Evolutionary conservation across 1,140 invertebrate genomes (phyloP).

Genomic region (Scaptomyza montana): DNA sequence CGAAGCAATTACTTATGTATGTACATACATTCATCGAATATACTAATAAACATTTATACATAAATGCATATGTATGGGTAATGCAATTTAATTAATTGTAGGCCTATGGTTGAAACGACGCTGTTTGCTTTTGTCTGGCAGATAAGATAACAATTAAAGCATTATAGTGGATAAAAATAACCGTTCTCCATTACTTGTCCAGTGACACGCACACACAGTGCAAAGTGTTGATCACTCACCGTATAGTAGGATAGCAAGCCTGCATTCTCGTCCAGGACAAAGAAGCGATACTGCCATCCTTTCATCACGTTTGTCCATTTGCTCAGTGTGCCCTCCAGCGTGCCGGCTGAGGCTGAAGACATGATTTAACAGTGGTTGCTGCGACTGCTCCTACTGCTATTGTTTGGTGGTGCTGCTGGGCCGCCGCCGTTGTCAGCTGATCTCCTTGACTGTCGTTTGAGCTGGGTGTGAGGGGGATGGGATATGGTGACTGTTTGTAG

Average conservation of each 20-base stretch:
- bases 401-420: background rate
- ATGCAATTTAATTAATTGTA: constrained; percentile 40
- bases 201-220: background rate
- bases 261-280: constrained; percentile 98
- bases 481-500: constrained; percentile 6
- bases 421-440: constrained; percentile 40
- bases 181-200: constrained; percentile 20
- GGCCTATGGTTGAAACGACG: constrained; percentile 5
- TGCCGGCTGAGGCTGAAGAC: constrained; percentile 64
- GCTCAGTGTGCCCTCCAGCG: constrained; percentile 98
- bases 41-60: background rate
- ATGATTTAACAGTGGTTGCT: constrained; percentile 28
- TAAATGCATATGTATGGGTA: constrained; percentile 1
- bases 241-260: constrained; percentile 98
- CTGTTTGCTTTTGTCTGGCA: constrained; percentile 10
- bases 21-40: too few species aligned
- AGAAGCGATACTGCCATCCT: constrained; percentile 99
- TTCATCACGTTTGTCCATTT: constrained; percentile 99
- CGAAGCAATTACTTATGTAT: too few species aligned
- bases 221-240: constrained; percentile 86
- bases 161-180: constrained; percentile 31
- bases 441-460: constrained; percentile 20
- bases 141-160: constrained; percentile 45
- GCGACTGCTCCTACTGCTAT: constrained; percentile 6
- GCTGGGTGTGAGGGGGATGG: constrained; percentile 7